A percentile compares a stretch with the other conserved stretches of the same genome.
phyloP scores from a whole-genome alignment of 2,797 vertebrate species.

The Pogoniulus pusillus region DNA sequence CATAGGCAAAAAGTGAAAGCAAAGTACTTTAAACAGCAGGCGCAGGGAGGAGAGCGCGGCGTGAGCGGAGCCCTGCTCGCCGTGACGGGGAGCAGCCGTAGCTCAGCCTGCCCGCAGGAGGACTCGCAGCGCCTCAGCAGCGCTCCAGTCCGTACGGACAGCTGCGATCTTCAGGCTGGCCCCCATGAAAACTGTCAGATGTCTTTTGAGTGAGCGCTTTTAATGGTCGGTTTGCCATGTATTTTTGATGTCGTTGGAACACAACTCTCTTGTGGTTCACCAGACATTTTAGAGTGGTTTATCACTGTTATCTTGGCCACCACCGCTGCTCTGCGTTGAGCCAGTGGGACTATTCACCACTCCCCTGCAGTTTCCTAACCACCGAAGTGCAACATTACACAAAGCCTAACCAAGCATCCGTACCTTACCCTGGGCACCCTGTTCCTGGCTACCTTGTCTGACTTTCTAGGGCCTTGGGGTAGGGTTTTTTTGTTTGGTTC shows the following conservation, averaged over 20 bases:
- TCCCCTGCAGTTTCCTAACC: not conserved
- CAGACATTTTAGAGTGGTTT: constrained; percentile 12
- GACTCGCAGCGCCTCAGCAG: not conserved
- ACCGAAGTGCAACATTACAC: not conserved
- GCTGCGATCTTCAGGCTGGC: not conserved
- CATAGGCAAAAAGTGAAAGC: constrained; percentile 6
- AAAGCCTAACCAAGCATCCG: not conserved
- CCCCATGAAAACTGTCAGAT: not conserved
- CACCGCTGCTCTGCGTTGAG: not conserved
- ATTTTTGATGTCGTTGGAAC: constrained; percentile 7
- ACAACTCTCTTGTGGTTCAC: not conserved
- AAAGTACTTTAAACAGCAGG: not conserved
- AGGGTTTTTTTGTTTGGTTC: not conserved
- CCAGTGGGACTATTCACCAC: not conserved
- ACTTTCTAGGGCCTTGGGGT: not conserved
- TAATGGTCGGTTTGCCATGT: not conserved
- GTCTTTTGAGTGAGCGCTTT: not conserved
- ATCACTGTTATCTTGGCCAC: constrained; percentile 14
- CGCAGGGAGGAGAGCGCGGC: no score
- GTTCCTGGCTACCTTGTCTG: not conserved
- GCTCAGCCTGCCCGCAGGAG: not conserved
- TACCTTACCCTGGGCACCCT: not conserved
- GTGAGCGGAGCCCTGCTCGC: not conserved
- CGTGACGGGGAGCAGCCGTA: not conserved
- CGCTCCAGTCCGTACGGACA: not conserved